Evolutionary conservation across 2,888 invertebrate genomes (phyloP).

Genomic region (Spodoptera exigua): DNA sequence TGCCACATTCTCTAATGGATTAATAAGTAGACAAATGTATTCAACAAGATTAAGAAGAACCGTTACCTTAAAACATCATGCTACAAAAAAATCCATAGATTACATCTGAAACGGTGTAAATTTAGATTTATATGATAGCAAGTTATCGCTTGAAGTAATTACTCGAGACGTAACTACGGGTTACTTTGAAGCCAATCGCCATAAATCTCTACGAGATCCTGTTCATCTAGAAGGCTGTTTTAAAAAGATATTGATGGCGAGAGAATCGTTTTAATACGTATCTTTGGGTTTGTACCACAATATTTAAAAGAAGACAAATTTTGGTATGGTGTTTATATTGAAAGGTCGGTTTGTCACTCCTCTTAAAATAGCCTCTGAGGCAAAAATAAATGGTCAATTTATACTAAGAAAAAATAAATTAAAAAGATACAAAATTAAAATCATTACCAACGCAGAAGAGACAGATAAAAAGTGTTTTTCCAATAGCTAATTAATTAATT

Average conservation of each 20-base stretch:
- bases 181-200: constrained; percentile 28
- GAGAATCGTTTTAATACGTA: not conserved
- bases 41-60: constrained; percentile 18
- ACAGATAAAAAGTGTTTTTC: not conserved
- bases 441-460: not conserved
- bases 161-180: constrained; percentile 24
- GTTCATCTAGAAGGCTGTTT: constrained; percentile 26
- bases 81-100: constrained; percentile 1
- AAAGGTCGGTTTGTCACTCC: too few species aligned
- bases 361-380: not conserved
- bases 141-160: constrained; percentile 29
- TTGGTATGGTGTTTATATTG: too few species aligned
- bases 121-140: constrained; percentile 28
- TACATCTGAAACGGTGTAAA: constrained; percentile 20
- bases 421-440: not conserved
- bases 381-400: not conserved
- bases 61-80: constrained; percentile 22
- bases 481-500: constrained; percentile 16
- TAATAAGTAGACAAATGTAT: constrained; percentile 47
- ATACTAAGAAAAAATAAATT: not conserved
- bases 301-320: too few species aligned
- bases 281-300: too few species aligned
- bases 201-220: constrained; percentile 38
- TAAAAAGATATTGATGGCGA: constrained; percentile 32
- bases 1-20: constrained; percentile 44